These are phyloP conservation scores for Hipposideros armiger DNA, from an alignment of 2,113 vertebrate genomes.

Conservation along the genomic window DNA sequence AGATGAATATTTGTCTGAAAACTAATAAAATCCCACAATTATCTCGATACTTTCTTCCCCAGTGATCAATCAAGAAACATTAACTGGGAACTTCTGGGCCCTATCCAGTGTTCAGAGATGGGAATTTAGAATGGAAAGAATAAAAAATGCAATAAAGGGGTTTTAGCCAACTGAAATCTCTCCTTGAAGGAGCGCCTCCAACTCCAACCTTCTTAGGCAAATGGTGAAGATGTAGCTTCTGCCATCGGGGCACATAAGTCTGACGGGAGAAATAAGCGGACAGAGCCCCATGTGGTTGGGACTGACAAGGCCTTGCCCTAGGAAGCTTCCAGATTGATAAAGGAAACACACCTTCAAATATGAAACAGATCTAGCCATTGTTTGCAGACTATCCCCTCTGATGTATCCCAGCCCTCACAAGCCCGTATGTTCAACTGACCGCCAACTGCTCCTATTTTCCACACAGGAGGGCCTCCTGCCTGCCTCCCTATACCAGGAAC, in stretches of 20 bases:
- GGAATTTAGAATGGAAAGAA: neutral
- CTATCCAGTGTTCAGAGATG: neutral
- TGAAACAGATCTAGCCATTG: neutral
- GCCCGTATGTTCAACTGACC: neutral
- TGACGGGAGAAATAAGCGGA: neutral
- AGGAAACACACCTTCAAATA: neutral
- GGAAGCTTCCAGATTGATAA: neutral
- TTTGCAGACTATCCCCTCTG: neutral
- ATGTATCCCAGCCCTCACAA: neutral
- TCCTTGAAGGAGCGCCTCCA: neutral
- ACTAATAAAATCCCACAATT: constrained; percentile 35
- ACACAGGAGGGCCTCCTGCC: neutral
- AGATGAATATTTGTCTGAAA: constrained; percentile 43
- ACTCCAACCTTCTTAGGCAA: neutral
- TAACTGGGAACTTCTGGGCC: neutral
- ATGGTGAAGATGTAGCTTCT: neutral
- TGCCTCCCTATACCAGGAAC: neutral
- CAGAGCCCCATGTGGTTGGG: neutral
- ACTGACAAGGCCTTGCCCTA: neutral
- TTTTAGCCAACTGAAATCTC: neutral
- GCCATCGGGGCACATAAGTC: neutral
- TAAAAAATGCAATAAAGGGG: neutral
- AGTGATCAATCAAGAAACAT: neutral
- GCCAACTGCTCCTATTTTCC: neutral
- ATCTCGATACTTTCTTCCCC: neutral